phyloP scores from a whole-genome alignment of 2,888 invertebrate species.

The Notocelia uddmanniana region DNA sequence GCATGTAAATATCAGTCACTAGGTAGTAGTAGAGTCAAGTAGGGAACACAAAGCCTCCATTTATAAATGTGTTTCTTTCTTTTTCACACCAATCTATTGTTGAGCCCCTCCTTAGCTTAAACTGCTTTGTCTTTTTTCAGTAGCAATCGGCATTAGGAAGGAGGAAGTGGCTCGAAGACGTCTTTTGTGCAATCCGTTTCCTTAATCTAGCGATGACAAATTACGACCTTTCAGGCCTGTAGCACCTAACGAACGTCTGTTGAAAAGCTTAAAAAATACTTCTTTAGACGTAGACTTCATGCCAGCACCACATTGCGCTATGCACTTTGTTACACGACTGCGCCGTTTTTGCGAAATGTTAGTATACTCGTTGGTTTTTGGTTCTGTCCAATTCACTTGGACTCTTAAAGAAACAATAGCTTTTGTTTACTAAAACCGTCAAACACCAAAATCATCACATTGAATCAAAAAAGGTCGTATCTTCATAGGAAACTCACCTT shows the following conservation, averaged over 20 bases:
- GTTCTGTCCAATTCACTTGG: too few species aligned
- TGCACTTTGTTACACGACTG: too few species aligned
- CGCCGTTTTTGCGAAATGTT: too few species aligned
- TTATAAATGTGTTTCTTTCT: constrained; percentile 16
- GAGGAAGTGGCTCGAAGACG: constrained; percentile 39
- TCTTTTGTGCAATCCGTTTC: constrained; percentile 45
- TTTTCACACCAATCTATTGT: constrained; percentile 35
- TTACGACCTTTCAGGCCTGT: constrained; percentile 21
- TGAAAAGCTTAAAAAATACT: constrained; percentile 16
- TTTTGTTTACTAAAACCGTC: too few species aligned
- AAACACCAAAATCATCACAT: too few species aligned
- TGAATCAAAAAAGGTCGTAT: too few species aligned
- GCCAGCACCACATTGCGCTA: too few species aligned
- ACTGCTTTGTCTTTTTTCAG: constrained; percentile 39
- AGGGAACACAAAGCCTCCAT: not conserved
- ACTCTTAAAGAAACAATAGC: too few species aligned
- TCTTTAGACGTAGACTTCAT: not conserved
- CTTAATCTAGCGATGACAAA: constrained; percentile 43
- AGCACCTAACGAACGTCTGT: constrained; percentile 24
- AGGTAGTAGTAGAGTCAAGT: not conserved
- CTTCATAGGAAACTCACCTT: too few species aligned
- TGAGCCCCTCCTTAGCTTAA: constrained; percentile 23
- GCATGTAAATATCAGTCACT: too few species aligned
- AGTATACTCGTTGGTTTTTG: too few species aligned
- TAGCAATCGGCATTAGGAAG: constrained; percentile 32